These are phyloP conservation scores for Hydroisotoma schaefferi DNA, from an alignment of 2,888 invertebrate genomes.

Conservation along the genomic window DNA sequence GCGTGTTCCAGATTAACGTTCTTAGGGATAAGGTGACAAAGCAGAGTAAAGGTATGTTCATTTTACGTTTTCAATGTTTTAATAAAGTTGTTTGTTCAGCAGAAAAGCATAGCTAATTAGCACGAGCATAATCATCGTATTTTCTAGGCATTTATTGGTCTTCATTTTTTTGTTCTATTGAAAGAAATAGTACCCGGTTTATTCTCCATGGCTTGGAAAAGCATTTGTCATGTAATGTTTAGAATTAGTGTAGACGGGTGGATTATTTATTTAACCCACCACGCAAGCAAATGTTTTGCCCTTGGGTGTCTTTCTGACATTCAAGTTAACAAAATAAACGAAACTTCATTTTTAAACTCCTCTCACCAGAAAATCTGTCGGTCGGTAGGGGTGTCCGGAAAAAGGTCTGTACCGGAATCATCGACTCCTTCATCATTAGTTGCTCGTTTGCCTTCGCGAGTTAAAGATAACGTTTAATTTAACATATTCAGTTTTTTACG, in stretches of 20 bases:
- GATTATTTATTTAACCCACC: conserved; percentile 16
- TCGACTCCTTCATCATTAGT: no score
- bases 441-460: no score
- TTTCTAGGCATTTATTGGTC: no score
- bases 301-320: conserved; percentile 14
- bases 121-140: no score
- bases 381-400: conserved; percentile 1
- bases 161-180: no score
- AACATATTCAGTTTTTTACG: no score
- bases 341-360: conserved; percentile 16
- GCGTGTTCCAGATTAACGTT: conserved; percentile 96
- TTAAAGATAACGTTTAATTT: no score
- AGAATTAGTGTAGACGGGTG: neutral
- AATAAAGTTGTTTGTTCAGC: neutral
- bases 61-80: conserved; percentile 1
- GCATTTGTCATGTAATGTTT: no score
- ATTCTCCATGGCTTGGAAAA: no score
- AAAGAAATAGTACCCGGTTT: no score
- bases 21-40: conserved; percentile 94
- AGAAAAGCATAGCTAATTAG: no score
- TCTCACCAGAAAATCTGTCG: conserved; percentile 11
- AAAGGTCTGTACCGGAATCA: no score
- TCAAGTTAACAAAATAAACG: conserved; percentile 15
- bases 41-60: conserved; percentile 86
- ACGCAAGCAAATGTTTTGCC: conserved; percentile 18